Percentiles rank a stretch among this genome's conserved stretches.
phyloP scores from a whole-genome alignment of 2,113 vertebrate species.

The Platichthys flesus region DNA sequence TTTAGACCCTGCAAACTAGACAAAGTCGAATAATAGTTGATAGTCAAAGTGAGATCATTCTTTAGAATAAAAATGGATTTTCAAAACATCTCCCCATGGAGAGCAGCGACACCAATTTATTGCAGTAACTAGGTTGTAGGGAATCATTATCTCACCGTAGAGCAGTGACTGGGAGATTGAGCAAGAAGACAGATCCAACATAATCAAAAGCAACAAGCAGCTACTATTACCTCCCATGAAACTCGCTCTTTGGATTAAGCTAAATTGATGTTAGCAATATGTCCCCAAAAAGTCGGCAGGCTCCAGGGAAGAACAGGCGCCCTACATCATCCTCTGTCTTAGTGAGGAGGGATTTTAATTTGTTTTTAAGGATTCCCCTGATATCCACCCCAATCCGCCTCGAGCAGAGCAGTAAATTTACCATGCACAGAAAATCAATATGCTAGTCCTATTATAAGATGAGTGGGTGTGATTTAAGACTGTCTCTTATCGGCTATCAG shows the following conservation, averaged over 20 bases:
- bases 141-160: not conserved
- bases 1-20: not conserved
- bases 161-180: not conserved
- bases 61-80: not conserved
- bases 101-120: not conserved
- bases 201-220: constrained; percentile 2
- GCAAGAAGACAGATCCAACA: not conserved
- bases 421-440: constrained; percentile 55
- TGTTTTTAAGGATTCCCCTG: constrained; percentile 2
- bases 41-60: not conserved
- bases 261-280: not conserved
- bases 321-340: not conserved
- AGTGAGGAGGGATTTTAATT: not conserved
- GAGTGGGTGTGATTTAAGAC: constrained; percentile 57
- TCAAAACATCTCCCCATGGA: not conserved
- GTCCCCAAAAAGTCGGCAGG: not conserved
- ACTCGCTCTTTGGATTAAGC: not conserved
- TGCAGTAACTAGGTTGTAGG: not conserved
- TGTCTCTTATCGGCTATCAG: constrained; percentile 31
- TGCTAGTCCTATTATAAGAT: constrained; percentile 47
- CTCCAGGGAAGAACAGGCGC: not conserved
- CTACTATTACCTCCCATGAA: not conserved
- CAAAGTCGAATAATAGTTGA: not conserved
- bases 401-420: constrained; percentile 45
- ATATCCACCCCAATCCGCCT: constrained; percentile 6